These are phyloP conservation scores for Julus scandinavius DNA, from an alignment of 2,888 invertebrate species.

Conservation along the genomic window DNA sequence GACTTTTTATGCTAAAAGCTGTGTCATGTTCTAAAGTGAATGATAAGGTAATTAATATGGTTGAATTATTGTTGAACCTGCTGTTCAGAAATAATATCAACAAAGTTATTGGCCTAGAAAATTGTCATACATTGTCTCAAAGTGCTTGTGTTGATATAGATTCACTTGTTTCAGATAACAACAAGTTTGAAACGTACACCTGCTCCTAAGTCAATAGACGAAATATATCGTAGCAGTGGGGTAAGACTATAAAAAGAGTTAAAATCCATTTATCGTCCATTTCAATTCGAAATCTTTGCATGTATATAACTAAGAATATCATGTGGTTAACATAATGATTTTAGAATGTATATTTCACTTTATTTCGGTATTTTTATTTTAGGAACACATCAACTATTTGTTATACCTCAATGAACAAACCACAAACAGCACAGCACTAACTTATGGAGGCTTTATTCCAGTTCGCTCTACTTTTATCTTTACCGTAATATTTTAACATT, in stretches of 20 bases:
- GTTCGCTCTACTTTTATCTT: neutral
- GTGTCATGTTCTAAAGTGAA: neutral
- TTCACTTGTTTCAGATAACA: neutral
- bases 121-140: too few species aligned
- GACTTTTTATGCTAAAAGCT: constrained; percentile 22
- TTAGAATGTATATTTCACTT: neutral
- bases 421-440: neutral
- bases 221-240: neutral
- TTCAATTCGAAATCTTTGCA: too few species aligned
- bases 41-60: neutral
- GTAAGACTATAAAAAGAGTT: neutral
- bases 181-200: neutral
- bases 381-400: constrained; percentile 5
- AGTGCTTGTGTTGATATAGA: too few species aligned
- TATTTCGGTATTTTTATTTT: neutral
- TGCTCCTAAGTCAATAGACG: neutral
- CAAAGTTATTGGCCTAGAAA: too few species aligned
- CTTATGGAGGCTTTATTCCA: neutral
- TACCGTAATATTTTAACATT: neutral
- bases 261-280: too few species aligned
- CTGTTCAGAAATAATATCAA: too few species aligned
- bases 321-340: too few species aligned
- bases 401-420: neutral
- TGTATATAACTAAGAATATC: too few species aligned
- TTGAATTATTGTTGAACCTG: too few species aligned